Base-by-base conservation (phyloP, 2,888 invertebrate species). In the Microchrysa polita region DNA sequence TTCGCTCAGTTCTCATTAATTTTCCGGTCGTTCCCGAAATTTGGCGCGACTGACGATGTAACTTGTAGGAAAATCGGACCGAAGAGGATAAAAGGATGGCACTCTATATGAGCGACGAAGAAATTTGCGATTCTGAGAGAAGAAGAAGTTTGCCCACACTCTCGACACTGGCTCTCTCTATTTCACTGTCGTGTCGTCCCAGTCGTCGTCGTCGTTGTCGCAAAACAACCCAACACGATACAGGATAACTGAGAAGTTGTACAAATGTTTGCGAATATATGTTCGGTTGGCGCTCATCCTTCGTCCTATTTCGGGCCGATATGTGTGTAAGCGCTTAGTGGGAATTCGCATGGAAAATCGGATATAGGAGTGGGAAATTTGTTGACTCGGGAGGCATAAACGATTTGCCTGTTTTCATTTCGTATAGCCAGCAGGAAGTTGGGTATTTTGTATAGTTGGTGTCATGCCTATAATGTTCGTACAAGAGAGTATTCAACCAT, bases 21-120 rank as follows among this genome's bases (percentile, higher is more conserved):
- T 69, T 69, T 69, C 69, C 69, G 69, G 69, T 69, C 42, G 69
- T 57, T 69, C 67, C 67, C 42, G 48, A 65, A 65, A 65, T 44
- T 65, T 65, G 65, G 44, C 22, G 42, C 44, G 42, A 44, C 65
- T 44, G 65, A 22, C 22, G 55, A 55, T 55, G 55, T 55, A 55
- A 55, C 55, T 55, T n/a, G 55, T 10, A 16, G 22, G 16, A 20
- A 55, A 55, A 55, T 55, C 10, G 55, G 55, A 55, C 5, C 20
- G 55, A 18, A 20, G 55, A 18, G 16, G 22, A 20, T 18, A 18
- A 20, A 20, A 18, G 16, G 22, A 20, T 18, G 55, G 55, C 18
- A n/a, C n/a, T n/a, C n/a, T n/a, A n/a, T n/a, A n/a, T n/a, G 55
- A 55, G 12, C 12, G 16, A 48, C 2, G 52, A 52, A 14, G 52